A percentile compares a stretch with the other conserved stretches of the same genome.
phyloP scores from a whole-genome alignment of 2,113 vertebrate genomes.

The Nyctereutes procyonoides region DNA sequence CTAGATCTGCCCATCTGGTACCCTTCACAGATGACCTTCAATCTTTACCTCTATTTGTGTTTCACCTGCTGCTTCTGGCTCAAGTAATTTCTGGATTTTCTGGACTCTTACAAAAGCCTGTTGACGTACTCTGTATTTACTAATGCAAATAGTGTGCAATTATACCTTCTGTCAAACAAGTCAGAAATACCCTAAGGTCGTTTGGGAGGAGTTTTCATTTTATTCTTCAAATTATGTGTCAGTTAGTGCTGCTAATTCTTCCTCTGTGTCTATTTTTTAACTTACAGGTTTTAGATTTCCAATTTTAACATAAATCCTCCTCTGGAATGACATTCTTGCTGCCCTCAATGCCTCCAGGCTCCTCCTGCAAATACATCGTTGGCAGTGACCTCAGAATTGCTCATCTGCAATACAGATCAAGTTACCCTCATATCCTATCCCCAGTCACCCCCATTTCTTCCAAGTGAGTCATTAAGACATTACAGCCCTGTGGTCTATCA shows the following conservation, averaged over 20 bases:
- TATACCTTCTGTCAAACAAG: no score
- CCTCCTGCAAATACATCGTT: no score
- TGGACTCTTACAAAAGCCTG: neutral
- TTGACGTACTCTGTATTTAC: neutral
- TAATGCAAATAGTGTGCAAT: no score
- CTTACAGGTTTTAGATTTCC: no score
- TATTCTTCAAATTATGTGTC: neutral
- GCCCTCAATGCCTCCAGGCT: neutral
- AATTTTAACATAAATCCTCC: neutral
- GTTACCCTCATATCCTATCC: neutral
- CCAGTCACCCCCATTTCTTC: fast-evolving
- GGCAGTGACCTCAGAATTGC: no score
- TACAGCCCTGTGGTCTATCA: neutral
- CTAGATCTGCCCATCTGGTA: neutral
- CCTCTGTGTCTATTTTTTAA: neutral
- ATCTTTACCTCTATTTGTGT: no score
- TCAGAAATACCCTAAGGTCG: neutral
- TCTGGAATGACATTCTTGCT: neutral
- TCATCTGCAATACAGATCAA: neutral
- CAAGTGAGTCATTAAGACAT: neutral
- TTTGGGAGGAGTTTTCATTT: neutral
- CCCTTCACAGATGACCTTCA: no score
- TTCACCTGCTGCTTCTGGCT: no score
- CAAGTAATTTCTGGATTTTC: neutral
- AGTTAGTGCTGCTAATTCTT: neutral